Conservation (phyloP, 2,797 vertebrate genomes). For the Pseudocheirus occidentalis region DNA sequence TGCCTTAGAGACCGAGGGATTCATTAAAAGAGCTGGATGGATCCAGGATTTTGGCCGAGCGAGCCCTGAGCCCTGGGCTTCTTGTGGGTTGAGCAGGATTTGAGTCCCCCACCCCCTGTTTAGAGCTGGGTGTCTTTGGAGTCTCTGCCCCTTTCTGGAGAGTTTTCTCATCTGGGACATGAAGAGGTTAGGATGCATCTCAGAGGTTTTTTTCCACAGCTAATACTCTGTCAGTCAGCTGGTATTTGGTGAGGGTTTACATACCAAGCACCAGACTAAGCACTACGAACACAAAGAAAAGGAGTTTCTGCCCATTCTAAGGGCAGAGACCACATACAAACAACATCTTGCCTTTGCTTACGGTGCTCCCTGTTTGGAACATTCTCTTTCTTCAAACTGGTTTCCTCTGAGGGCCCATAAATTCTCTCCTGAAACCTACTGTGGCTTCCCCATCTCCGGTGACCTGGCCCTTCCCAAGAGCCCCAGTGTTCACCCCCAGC, state of each 20-base stretch:
- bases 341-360: neutral
- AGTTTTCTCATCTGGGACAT: neutral
- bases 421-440: neutral
- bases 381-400: neutral
- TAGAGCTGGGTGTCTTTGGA: neutral
- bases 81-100: too few species aligned
- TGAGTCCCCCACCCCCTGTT: neutral
- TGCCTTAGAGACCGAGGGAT: neutral
- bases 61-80: too few species aligned
- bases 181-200: neutral
- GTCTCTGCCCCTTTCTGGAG: neutral
- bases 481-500: neutral
- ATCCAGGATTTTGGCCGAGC: neutral
- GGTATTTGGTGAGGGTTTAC: neutral
- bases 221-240: neutral
- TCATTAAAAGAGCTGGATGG: neutral
- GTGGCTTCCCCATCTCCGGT: neutral
- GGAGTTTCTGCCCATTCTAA: neutral
- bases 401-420: neutral
- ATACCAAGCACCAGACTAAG: neutral
- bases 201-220: neutral
- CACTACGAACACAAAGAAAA: neutral
- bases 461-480: neutral
- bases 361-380: neutral
- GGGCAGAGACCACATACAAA: neutral